Conservation (phyloP, 2,888 invertebrate genomes). For the Merodon equestris region DNA sequence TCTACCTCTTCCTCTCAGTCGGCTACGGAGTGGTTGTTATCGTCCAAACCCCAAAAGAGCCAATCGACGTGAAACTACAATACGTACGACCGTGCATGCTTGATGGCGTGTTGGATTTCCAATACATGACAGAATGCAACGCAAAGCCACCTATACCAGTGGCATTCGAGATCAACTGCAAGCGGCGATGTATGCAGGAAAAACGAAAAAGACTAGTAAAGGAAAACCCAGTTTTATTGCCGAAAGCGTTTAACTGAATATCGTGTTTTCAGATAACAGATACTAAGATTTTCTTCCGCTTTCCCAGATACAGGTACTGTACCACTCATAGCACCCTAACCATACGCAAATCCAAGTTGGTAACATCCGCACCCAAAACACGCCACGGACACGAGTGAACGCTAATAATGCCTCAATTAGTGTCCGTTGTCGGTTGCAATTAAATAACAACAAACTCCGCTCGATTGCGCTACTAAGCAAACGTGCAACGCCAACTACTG, state of each 20-base stretch:
- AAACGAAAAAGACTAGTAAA: not conserved
- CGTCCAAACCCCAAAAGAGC: too few relatives aligned
- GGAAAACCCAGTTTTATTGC: conserved; percentile 12
- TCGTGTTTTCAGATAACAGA: conserved; percentile 2
- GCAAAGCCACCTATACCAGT: not conserved
- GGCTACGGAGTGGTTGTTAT: not conserved
- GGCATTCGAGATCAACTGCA: too few relatives aligned
- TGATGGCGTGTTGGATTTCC: too few relatives aligned
- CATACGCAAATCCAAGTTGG: conserved; percentile 1
- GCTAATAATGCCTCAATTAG: conserved; percentile 62
- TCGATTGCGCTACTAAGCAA: conserved; percentile 53
- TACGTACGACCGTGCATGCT: too few relatives aligned
- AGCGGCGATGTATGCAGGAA: not conserved
- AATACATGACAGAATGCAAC: too few relatives aligned
- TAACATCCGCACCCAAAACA: conserved; percentile 5
- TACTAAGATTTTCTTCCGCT: conserved; percentile 32
- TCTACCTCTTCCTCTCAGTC: not conserved
- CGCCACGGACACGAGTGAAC: conserved; percentile 1
- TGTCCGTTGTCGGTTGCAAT: conserved; percentile 46
- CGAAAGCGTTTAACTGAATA: conserved; percentile 51
- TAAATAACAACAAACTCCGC: conserved; percentile 60
- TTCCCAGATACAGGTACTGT: not conserved
- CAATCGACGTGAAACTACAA: too few relatives aligned
- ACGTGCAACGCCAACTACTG: conserved; percentile 4
- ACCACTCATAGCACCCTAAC: not conserved